phyloP scores from a whole-genome alignment of 2,797 vertebrate genomes.

The Characodon lateralis region DNA sequence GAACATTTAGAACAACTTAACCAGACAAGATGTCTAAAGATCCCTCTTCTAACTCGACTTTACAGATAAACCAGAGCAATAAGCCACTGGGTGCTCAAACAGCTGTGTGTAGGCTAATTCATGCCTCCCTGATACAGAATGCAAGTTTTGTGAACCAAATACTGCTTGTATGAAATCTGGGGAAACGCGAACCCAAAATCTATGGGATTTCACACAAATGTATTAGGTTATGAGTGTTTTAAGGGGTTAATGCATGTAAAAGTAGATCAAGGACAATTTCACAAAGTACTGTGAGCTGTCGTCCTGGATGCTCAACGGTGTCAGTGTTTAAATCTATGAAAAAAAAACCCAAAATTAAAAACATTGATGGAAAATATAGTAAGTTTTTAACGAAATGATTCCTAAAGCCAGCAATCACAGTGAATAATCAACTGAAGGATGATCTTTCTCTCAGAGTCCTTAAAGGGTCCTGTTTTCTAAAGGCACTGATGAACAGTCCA shows the following conservation, averaged over 20 bases:
- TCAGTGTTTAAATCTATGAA: no score
- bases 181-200: background rate
- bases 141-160: background rate
- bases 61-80: background rate
- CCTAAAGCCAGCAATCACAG: no score
- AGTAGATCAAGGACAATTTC: no score
- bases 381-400: no score
- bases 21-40: background rate
- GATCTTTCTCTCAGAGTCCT: background rate
- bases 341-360: no score
- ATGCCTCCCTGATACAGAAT: background rate
- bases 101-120: conserved; percentile 2
- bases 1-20: background rate
- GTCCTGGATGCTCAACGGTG: no score
- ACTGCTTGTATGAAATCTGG: background rate
- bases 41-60: background rate
- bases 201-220: background rate
- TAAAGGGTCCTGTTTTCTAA: background rate
- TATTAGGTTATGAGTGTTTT: background rate
- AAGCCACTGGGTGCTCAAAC: background rate
- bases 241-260: background rate
- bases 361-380: no score
- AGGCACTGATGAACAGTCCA: no score
- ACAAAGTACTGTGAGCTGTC: no score
- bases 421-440: background rate